Evolutionary conservation across 2,797 vertebrate species (phyloP).

Genomic region (Crocidura indochinensis): DNA sequence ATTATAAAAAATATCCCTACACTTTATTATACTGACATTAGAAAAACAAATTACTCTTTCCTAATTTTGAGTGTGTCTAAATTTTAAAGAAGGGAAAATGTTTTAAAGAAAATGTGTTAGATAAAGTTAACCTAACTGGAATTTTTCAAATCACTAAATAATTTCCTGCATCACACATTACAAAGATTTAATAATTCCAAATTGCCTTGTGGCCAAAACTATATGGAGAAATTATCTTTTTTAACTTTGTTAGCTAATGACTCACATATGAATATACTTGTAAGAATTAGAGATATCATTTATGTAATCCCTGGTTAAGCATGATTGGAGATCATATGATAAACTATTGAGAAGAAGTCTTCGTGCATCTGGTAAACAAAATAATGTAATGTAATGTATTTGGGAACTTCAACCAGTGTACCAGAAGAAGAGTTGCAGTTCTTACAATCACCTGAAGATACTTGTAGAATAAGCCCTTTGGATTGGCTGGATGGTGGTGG

Average conservation of each 20-base stretch:
- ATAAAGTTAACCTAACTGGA: not conserved
- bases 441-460: not conserved
- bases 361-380: not conserved
- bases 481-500: too few relatives aligned
- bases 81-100: slow-evolving; percentile 63
- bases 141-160: not conserved
- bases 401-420: not conserved
- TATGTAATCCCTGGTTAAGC: not conserved
- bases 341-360: not conserved
- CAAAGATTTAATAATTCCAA: not conserved
- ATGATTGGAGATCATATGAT: not conserved
- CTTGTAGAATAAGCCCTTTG: too few relatives aligned
- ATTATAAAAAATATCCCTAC: slow-evolving; percentile 54
- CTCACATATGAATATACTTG: not conserved
- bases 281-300: not conserved
- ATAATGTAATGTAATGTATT: not conserved
- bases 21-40: slow-evolving; percentile 43
- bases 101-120: slow-evolving; percentile 23
- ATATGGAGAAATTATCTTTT: not conserved
- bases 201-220: not conserved
- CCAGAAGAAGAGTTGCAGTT: not conserved
- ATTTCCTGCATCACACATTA: not conserved
- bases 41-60: slow-evolving; percentile 47
- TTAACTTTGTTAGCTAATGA: not conserved
- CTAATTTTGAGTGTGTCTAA: slow-evolving; percentile 1